Evolutionary conservation across 2,113 vertebrate genomes (phyloP), one percentile per base, ranked within the genome.

Genomic region (Onychostruthus taczanowskii): DNA sequence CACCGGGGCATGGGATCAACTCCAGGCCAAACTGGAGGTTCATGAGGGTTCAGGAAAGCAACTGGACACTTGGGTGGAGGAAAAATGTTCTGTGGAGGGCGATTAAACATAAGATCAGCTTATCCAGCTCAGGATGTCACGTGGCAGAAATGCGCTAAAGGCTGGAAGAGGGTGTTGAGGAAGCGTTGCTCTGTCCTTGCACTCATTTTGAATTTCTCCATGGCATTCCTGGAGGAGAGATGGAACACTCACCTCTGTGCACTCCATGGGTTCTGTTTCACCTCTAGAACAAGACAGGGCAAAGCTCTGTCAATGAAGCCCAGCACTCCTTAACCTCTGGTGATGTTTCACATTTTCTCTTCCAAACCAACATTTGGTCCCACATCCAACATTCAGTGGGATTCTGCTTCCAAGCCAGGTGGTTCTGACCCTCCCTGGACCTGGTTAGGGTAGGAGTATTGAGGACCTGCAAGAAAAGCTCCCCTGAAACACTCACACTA

Each of bases 1-100:
- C 93, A 79, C 66, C 44, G 1, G 90, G 64, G 39, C 56, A 5
- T 3, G 11, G 90, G 92, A 92, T 75, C 92, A 90, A 64, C 89
- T 91, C 70, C 26, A 7, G 85, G 91, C 83, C 86, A 56, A 84
- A 68, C 41, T 52, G 75, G 73, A 87, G 80, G 94, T 95, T 96
- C 89, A 93, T 37, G 17, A 0, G n/a, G 73, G 93, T 94, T 96
- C 96, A 96, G 56, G 28, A 96, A 87, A 87, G 89, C 56, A 75
- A 92, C 59, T 53, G 76, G 75, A 44, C 35, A 8, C 23, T 21
- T 66, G 64, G n/a, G 61, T 74, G 76, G 83, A 92, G 81, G 61
- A 17, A 93, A 86, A 95, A 50, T 14, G 39, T 70, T 41, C 87
- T 37, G 1, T 16, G 0, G 1, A 76, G 46, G 37, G 49, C 2